Evolutionary conservation across 2,888 invertebrate genomes (phyloP).

Genomic region (Pheosia tremula): DNA sequence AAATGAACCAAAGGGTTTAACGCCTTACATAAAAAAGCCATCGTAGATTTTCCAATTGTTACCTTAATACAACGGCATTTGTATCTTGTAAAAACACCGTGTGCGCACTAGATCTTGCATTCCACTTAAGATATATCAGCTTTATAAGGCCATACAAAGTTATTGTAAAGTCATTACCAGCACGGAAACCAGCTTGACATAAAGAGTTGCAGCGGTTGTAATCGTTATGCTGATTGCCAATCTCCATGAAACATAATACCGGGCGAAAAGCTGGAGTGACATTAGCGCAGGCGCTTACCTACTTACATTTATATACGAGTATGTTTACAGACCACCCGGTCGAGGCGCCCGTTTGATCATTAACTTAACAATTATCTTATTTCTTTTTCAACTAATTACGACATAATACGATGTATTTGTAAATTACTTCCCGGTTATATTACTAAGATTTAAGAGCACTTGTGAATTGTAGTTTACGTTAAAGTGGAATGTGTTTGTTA

Average conservation of each 20-base stretch:
- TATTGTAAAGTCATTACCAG: constrained; percentile 50
- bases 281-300: constrained; percentile 53
- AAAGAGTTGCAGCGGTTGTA: constrained; percentile 42
- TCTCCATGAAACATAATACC: constrained; percentile 47
- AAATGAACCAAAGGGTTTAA: no score
- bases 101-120: constrained; percentile 44
- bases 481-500: constrained; percentile 20
- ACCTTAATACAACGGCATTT: constrained; percentile 7
- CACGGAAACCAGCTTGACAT: constrained; percentile 43
- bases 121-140: constrained; percentile 41
- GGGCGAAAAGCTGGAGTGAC: constrained; percentile 52
- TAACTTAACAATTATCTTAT: constrained; percentile 49
- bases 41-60: no score
- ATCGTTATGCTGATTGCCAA: constrained; percentile 56
- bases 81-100: constrained; percentile 15
- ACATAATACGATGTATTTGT: background rate
- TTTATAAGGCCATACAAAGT: constrained; percentile 49
- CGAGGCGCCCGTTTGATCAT: constrained; percentile 36
- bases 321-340: constrained; percentile 43
- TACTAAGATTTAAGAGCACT: background rate
- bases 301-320: constrained; percentile 37
- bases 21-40: no score
- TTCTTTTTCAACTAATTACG: constrained; percentile 9
- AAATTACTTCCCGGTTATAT: constrained; percentile 6
- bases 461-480: background rate